Conservation (phyloP, 2,113 vertebrate species). For the Ochotona curzoniae region DNA sequence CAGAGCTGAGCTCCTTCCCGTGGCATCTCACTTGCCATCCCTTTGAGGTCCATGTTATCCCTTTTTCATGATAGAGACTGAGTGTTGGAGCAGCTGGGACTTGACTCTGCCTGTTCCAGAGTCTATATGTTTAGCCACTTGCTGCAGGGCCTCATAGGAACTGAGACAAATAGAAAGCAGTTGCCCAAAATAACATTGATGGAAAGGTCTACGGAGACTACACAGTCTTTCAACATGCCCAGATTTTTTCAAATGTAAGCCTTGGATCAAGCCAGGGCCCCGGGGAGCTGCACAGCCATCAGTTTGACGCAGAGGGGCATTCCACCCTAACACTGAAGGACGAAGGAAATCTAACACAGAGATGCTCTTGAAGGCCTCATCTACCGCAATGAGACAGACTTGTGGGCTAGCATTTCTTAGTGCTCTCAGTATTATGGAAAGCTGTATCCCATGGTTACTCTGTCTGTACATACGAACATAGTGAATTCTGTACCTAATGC, state of each 20-base stretch:
- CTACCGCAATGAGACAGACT: background rate
- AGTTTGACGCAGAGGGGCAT: constrained; percentile 49
- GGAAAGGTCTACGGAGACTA: constrained; percentile 33
- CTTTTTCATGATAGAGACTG: constrained; percentile 15
- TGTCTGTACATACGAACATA: constrained; percentile 15
- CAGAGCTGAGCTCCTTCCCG: background rate
- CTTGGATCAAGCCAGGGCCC: constrained; percentile 36
- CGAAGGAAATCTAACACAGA: constrained; percentile 34
- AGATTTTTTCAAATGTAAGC: constrained; percentile 55
- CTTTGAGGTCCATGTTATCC: background rate
- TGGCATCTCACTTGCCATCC: background rate
- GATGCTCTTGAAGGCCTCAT: background rate
- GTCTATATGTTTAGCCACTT: background rate
- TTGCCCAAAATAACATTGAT: constrained; percentile 46
- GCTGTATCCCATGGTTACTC: background rate
- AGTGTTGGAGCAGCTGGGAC: background rate
- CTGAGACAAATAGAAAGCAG: background rate
- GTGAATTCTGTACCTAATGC: constrained; percentile 8
- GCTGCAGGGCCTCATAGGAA: background rate
- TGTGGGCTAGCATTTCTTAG: background rate
- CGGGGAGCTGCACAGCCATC: background rate
- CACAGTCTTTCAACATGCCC: constrained; percentile 11
- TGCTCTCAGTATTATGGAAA: constrained; percentile 28
- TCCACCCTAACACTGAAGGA: constrained; percentile 6
- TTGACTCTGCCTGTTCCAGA: background rate